phyloP scores from a whole-genome alignment of 1,140 invertebrate genomes.

The Aleiodes sp. region DNA sequence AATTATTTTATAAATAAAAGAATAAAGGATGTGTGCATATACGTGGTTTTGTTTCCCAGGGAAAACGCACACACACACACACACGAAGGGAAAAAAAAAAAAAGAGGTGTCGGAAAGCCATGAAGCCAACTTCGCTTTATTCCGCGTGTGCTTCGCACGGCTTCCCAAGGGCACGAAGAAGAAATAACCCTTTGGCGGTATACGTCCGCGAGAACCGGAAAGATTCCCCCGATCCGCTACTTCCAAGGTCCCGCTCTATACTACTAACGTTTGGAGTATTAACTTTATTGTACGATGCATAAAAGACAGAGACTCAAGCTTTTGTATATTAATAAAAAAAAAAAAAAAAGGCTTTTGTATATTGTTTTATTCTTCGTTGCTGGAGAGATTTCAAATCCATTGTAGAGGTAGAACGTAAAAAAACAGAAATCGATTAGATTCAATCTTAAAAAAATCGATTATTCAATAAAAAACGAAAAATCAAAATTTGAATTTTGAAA shows the following conservation, averaged over 20 bases:
- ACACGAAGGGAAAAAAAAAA: conserved; percentile 5
- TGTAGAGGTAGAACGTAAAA: no score
- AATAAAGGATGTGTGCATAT: not conserved
- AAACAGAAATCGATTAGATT: no score
- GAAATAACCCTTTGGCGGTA: conserved; percentile 48
- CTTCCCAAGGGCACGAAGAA: conserved; percentile 46
- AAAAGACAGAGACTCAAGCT: not conserved
- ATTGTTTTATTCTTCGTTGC: no score
- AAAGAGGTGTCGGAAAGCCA: conserved; percentile 11
- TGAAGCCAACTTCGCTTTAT: no score
- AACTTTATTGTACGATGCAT: conserved; percentile 1
- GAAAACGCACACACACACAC: not conserved
- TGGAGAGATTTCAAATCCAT: no score
- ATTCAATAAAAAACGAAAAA: no score
- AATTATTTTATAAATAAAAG: not conserved
- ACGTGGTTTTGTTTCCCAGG: conserved; percentile 4
- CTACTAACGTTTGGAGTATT: conserved; percentile 18
- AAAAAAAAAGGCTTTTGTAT: no score
- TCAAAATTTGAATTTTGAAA: no score
- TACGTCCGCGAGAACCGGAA: conserved; percentile 63
- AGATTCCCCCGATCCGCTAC: conserved; percentile 66
- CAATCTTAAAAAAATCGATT: no score
- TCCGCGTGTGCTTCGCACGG: not conserved
- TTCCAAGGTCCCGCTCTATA: conserved; percentile 58
- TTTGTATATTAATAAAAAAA: no score